These are phyloP conservation scores for Dipodomys ordii DNA, from an alignment of 2,113 vertebrate genomes.

Conservation along the genomic window DNA sequence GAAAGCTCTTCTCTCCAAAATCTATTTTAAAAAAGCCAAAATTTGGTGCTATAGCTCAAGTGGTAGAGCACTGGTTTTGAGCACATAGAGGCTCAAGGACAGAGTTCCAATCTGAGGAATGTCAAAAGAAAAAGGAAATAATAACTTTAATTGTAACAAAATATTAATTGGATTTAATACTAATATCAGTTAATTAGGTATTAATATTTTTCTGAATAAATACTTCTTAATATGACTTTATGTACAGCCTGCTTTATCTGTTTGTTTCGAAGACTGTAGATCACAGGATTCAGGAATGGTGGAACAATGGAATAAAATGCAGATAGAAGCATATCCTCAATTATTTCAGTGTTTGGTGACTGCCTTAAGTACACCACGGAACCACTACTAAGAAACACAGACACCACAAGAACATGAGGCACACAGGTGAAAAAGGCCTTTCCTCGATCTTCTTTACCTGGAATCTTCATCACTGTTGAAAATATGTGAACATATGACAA, in stretches of 20 bases:
- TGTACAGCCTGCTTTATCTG: background rate
- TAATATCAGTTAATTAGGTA: no score
- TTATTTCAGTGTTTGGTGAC: background rate
- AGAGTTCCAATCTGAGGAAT: no score
- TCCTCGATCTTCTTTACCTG: background rate
- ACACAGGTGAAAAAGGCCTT: constrained; percentile 55
- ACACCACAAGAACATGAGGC: constrained; percentile 48
- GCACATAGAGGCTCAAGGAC: no score
- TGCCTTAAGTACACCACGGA: constrained; percentile 43
- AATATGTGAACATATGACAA: constrained; percentile 52
- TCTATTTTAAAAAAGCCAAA: no score
- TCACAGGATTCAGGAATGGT: constrained; percentile 62
- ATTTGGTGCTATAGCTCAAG: no score
- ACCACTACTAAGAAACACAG: constrained; percentile 48
- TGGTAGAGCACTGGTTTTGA: no score
- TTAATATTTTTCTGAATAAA: background rate
- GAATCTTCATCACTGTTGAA: constrained; percentile 25
- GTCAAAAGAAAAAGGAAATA: no score
- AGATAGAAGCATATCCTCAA: constrained; percentile 49
- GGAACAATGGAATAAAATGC: constrained; percentile 42
- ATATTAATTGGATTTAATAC: no score
- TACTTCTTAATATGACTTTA: background rate
- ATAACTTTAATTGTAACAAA: no score
- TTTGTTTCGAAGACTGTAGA: constrained; percentile 69
- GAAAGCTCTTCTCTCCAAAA: no score